A percentile compares a stretch with the other conserved stretches of the same genome.
These are phyloP conservation scores for Scaptodrosophila latifasciaeformis DNA, from an alignment of 2,888 invertebrate species.

Conservation along the genomic window DNA sequence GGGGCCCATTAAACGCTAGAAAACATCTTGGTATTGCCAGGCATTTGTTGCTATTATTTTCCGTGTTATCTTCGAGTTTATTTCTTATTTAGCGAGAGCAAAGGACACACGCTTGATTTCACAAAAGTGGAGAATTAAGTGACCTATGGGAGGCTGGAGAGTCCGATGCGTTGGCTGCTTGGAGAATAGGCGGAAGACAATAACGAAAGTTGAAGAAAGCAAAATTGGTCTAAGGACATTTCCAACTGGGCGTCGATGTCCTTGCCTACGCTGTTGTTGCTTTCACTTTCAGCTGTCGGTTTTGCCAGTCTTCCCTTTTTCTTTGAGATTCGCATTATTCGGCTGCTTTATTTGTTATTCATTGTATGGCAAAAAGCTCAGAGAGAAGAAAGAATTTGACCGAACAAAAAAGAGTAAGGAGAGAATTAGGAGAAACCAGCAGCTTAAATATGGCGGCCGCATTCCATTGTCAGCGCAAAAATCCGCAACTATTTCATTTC, in stretches of 20 bases:
- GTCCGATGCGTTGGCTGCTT: too few relatives aligned
- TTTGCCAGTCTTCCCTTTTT: too few relatives aligned
- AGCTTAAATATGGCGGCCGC: conserved; percentile 32
- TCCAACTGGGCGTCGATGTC: conserved; percentile 8
- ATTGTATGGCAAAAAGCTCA: conserved; percentile 22
- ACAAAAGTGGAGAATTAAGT: too few relatives aligned
- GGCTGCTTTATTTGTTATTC: conserved; percentile 43
- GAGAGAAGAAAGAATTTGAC: conserved; percentile 1
- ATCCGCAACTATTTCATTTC: conserved; percentile 65
- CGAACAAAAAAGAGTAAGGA: not conserved
- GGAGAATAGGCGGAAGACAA: too few relatives aligned
- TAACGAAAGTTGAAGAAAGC: too few relatives aligned
- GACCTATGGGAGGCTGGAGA: too few relatives aligned
- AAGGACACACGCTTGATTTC: too few relatives aligned
- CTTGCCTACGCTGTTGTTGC: conserved; percentile 28
- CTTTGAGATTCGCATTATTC: conserved; percentile 4
- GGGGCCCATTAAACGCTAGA: too few relatives aligned
- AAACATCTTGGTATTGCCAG: too few relatives aligned
- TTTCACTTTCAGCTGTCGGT: conserved; percentile 36
- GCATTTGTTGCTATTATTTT: too few relatives aligned
- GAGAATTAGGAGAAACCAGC: conserved; percentile 14
- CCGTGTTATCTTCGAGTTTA: too few relatives aligned
- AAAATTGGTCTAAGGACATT: conserved; percentile 42
- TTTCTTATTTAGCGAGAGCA: too few relatives aligned
- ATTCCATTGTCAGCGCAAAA: conserved; percentile 46